Conservation (phyloP, 2,113 vertebrate genomes). For the Sapajus apella region DNA sequence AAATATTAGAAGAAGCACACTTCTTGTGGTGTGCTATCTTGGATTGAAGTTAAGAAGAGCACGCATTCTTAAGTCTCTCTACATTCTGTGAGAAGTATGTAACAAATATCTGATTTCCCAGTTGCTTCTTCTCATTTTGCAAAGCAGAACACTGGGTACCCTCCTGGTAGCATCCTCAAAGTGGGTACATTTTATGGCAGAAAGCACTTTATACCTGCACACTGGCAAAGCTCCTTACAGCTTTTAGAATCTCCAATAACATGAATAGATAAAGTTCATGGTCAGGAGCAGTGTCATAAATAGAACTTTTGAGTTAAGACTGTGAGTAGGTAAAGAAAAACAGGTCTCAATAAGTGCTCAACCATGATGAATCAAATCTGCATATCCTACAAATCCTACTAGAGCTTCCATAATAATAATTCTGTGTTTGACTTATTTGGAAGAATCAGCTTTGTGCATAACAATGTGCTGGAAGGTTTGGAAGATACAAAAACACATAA, state of each 20-base stretch:
- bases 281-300: neutral
- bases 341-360: neutral
- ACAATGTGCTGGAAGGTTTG: neutral
- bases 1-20: neutral
- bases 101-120: constrained; percentile 5
- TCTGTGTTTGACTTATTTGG: neutral
- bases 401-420: neutral
- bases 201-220: neutral
- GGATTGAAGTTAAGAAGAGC: neutral
- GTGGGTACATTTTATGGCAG: neutral
- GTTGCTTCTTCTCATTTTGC: neutral
- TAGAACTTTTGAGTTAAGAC: neutral
- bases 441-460: neutral
- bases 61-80: neutral
- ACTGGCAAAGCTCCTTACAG: neutral
- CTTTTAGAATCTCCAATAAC: neutral
- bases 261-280: neutral
- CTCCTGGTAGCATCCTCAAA: neutral
- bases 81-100: neutral
- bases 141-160: neutral
- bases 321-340: neutral
- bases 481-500: neutral
- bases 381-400: neutral
- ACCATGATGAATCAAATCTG: neutral
- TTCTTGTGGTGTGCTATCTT: neutral